Evolutionary conservation across 2,888 invertebrate genomes (phyloP).

Genomic region (Aphelenchoides bicaudatus): DNA sequence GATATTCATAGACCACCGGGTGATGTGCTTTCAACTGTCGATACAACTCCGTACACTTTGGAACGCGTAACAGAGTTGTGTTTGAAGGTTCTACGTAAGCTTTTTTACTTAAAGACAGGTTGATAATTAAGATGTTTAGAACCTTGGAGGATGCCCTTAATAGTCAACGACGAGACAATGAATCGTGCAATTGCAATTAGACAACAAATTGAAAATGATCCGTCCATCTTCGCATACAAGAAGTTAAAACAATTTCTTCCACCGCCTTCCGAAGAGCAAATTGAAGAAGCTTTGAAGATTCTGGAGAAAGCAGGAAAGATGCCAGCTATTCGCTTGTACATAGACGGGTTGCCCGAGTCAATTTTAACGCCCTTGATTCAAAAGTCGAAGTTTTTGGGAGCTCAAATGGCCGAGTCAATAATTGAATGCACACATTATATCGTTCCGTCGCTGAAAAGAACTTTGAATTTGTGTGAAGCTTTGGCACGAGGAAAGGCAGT

Average conservation of each 20-base stretch:
- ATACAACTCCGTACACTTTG: slow-evolving; percentile 27
- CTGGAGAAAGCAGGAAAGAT: slow-evolving; percentile 2
- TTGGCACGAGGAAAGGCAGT: slow-evolving; percentile 78
- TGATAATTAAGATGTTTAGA: slow-evolving; percentile 32
- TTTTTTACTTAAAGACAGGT: not conserved
- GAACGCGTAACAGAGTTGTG: slow-evolving; percentile 29
- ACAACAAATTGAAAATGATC: slow-evolving; percentile 32
- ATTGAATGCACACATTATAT: slow-evolving; percentile 82
- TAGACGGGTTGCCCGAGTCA: slow-evolving; percentile 23
- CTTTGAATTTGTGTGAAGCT: slow-evolving; percentile 80
- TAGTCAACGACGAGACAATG: slow-evolving; percentile 34
- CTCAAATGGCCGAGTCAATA: slow-evolving; percentile 73
- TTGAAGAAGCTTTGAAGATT: slow-evolving; percentile 20
- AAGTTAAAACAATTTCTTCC: slow-evolving; percentile 35
- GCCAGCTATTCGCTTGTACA: slow-evolving; percentile 23
- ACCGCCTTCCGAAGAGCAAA: slow-evolving; percentile 33
- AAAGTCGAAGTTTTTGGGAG: slow-evolving; percentile 66
- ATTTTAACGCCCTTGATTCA: slow-evolving; percentile 13
- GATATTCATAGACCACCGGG: slow-evolving; percentile 13
- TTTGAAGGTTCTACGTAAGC: slow-evolving; percentile 22
- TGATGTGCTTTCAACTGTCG: slow-evolving; percentile 21
- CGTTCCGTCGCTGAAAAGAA: slow-evolving; percentile 75
- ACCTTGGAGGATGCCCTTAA: slow-evolving; percentile 42
- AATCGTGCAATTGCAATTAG: slow-evolving; percentile 28
- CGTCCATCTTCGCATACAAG: slow-evolving; percentile 39